Conservation (phyloP, 2,113 vertebrate species). For the Nothoprocta pentlandii region DNA sequence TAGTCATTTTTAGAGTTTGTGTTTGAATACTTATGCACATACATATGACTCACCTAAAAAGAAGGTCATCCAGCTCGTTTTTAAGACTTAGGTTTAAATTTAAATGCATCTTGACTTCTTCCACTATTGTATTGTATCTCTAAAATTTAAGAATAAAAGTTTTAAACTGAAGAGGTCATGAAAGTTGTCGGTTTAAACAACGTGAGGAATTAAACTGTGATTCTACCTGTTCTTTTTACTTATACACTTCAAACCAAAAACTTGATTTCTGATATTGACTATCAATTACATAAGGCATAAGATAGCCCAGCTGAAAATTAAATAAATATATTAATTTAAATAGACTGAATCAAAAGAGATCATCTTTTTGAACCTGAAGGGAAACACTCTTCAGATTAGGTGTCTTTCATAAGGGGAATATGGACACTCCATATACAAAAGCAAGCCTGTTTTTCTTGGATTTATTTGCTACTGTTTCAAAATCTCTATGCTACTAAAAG, state of each 20-base stretch:
- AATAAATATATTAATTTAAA: background rate
- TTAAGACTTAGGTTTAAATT: background rate
- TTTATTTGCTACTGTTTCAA: constrained; percentile 28
- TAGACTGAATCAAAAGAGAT: background rate
- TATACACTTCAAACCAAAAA: background rate
- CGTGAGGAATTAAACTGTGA: background rate
- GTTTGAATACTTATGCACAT: background rate
- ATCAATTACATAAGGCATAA: background rate
- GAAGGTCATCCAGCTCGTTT: background rate
- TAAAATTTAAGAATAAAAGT: background rate
- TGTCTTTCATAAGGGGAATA: background rate
- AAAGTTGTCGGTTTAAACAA: background rate
- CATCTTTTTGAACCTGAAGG: background rate
- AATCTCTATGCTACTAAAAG: background rate
- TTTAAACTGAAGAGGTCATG: background rate
- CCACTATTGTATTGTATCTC: background rate
- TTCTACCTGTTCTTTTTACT: background rate
- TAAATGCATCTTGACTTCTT: background rate
- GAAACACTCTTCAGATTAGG: background rate
- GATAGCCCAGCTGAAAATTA: background rate
- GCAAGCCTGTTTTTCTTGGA: background rate
- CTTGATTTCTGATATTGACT: background rate
- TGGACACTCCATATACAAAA: background rate
- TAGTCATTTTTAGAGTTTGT: background rate
- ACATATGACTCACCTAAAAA: background rate